Evolutionary conservation across 1,140 invertebrate genomes (phyloP).

Genomic region (Aradophagus sp.): DNA sequence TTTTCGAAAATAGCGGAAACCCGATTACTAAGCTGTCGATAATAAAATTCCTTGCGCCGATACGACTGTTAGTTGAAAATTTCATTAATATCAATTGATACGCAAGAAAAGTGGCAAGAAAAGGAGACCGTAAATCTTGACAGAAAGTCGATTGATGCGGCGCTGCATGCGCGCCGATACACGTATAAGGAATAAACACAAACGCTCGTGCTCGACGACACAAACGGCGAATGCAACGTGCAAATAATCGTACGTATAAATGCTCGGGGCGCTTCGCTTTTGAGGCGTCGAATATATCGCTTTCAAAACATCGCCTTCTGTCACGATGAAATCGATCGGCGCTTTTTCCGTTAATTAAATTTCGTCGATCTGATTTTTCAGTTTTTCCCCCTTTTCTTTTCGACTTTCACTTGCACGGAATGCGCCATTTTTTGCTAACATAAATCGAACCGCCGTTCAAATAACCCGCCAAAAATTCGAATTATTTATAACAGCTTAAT

Average conservation of each 20-base stretch:
- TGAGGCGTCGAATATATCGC: slow-evolving; percentile 53
- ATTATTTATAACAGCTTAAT: too few relatives aligned
- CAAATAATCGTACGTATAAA: slow-evolving; percentile 56
- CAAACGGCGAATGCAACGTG: slow-evolving; percentile 45
- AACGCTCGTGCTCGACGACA: slow-evolving; percentile 23
- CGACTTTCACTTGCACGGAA: too few relatives aligned
- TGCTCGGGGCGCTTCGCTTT: slow-evolving; percentile 49
- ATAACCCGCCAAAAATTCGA: too few relatives aligned
- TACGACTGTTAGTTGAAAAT: slow-evolving; percentile 14
- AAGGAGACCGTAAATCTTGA: slow-evolving; percentile 46
- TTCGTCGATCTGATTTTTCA: slow-evolving; percentile 13
- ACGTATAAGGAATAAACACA: slow-evolving; percentile 9
- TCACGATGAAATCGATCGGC: not conserved
- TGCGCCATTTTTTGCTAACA: too few relatives aligned
- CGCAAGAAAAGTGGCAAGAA: slow-evolving; percentile 36
- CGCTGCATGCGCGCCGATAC: slow-evolving; percentile 9
- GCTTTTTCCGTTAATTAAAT: slow-evolving; percentile 13
- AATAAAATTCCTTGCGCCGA: not conserved
- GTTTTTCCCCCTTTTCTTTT: too few relatives aligned
- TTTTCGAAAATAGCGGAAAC: too few relatives aligned
- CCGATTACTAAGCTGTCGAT: not conserved
- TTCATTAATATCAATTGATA: slow-evolving; percentile 33
- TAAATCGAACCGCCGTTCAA: too few relatives aligned
- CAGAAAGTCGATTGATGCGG: slow-evolving; percentile 50
- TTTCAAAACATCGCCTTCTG: slow-evolving; percentile 33